Base-by-base conservation (phyloP, 2,113 vertebrate genomes). In the Tylochromis polylepis region DNA sequence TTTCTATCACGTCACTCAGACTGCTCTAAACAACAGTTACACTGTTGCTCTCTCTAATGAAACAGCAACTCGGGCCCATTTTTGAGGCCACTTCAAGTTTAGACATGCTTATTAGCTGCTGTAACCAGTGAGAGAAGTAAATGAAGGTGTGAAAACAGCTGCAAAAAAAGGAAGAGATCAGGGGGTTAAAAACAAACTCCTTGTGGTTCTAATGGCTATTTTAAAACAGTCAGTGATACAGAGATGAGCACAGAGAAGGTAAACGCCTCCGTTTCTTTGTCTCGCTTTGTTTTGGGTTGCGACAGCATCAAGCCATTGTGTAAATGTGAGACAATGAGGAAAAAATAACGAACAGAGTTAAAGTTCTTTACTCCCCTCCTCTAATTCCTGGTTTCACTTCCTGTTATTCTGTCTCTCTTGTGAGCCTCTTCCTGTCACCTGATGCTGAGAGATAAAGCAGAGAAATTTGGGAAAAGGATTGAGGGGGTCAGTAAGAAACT, bases 371-470 rank as follows among this genome's bases (percentile, higher is more conserved):
- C 83, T 77, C 56, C 59, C 57, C 85, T 83, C 75, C 82, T 83
- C 89, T 79, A 36, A 93, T 85, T 93, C 81, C 83, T 89, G 85
- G 70, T 81, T 87, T 90, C 85, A 70, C 91, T 94, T 96, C 95
- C 94, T 95, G 95, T 95, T 96, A 93, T 95, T 95, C 87, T 91
- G 87, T 91, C 62, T 87, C 87, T 92, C 84, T 81, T 87, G 86
- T 81, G 82, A 84, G 88, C 57, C 62, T 51, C 86, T 95, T 96
- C 94, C 95, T 91, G 92, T 94, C 91, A 92, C 91, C 93, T 91
- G 90, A 95, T 84, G 85, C 85, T 85, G 58, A 86, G 78, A 87
- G 84, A 94, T 89, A 90, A 43, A 87, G 65, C 14, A 22, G 2
- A 75, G 29, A 81, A 93, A 93, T 87, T 88, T 90, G 29, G 78